A percentile compares a stretch with the other conserved stretches of the same genome.
phyloP scores from a whole-genome alignment of 2,888 invertebrate genomes.

The Gymnoscelis rufifasciata region DNA sequence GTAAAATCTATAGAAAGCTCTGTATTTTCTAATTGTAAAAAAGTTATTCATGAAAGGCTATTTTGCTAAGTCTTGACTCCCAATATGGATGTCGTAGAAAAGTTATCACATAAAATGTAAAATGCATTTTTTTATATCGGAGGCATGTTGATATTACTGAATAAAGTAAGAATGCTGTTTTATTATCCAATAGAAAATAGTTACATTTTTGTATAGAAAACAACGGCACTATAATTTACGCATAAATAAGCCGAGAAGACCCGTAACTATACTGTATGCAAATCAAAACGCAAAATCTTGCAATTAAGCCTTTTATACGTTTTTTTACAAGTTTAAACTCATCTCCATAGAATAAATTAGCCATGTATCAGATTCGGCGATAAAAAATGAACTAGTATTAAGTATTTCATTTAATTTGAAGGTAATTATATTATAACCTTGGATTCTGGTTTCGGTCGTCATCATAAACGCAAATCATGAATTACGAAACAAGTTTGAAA shows the following conservation, averaged over 20 bases:
- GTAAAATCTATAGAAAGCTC: slow-evolving; percentile 12
- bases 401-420: neutral
- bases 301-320: no score
- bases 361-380: neutral
- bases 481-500: slow-evolving; percentile 4
- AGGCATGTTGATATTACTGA: no score
- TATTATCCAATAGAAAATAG: no score
- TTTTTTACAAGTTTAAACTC: neutral
- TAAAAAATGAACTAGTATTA: neutral
- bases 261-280: no score
- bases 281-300: no score
- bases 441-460: slow-evolving; percentile 1
- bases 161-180: no score
- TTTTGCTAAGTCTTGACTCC: neutral
- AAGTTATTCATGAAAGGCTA: neutral
- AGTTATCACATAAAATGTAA: no score
- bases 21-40: slow-evolving; percentile 11
- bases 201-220: no score
- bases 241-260: no score
- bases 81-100: no score
- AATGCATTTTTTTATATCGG: no score
- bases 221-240: no score
- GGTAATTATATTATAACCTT: slow-evolving; percentile 4
- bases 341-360: neutral
- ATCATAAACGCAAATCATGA: slow-evolving; percentile 2